Evolutionary conservation across 2,888 invertebrate genomes (phyloP).

Genomic region (Fabriciana adippe): DNA sequence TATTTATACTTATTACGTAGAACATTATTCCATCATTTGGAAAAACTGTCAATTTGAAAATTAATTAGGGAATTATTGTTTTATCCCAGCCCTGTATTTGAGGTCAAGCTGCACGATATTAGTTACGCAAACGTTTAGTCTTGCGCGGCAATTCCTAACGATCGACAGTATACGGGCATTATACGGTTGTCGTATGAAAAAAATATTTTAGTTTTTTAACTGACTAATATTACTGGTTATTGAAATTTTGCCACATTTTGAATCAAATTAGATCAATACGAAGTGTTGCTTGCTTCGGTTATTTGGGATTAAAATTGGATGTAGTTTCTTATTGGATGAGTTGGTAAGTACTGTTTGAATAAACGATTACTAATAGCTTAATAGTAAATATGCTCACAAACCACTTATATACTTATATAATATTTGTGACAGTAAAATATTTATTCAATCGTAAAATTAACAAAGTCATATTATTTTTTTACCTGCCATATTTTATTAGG

Average conservation of each 20-base stretch:
- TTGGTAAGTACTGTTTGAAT: no score
- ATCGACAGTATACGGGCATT: slow-evolving; percentile 17
- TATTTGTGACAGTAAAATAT: no score
- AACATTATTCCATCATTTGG: no score
- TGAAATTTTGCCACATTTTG: background rate
- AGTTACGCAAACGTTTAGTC: slow-evolving; percentile 26
- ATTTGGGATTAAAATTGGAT: background rate
- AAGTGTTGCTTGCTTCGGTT: background rate
- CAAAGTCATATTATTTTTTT: no score
- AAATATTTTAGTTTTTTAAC: background rate
- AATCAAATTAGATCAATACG: background rate
- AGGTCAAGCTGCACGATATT: slow-evolving; percentile 19
- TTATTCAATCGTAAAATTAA: no score
- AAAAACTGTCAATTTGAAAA: no score
- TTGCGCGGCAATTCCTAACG: slow-evolving; percentile 27
- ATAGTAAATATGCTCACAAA: no score
- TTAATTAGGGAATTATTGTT: background rate
- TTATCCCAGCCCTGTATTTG: slow-evolving; percentile 25
- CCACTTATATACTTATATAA: no score
- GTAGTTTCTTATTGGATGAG: background rate
- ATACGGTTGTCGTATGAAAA: background rate
- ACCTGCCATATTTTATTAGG: no score
- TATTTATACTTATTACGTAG: no score
- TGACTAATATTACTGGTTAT: background rate
- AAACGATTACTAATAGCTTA: no score